Conservation (phyloP, 1,140 invertebrate genomes). For the Caerostris extrusa region DNA sequence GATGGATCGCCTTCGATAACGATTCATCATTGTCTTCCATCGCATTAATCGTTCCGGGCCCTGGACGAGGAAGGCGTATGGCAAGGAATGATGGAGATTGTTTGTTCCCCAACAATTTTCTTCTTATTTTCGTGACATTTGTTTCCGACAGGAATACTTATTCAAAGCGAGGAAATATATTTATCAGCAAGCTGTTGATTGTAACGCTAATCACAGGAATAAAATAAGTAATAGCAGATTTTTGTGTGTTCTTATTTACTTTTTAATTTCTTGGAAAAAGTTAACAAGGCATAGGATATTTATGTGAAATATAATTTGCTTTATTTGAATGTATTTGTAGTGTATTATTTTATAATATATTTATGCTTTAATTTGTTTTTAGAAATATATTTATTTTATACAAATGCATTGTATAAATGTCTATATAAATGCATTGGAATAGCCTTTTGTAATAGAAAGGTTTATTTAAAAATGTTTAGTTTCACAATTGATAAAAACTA, state of each 20-base stretch:
- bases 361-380: neutral
- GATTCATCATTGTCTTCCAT: constrained; percentile 63
- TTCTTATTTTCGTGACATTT: constrained; percentile 22
- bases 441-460: no score
- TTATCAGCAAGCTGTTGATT: constrained; percentile 29
- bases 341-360: neutral
- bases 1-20: constrained; percentile 54
- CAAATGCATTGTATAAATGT: neutral
- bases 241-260: neutral
- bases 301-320: no score
- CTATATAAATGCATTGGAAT: no score
- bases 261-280: no score
- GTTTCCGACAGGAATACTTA: constrained; percentile 46
- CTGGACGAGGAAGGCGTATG: neutral
- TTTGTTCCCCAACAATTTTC: constrained; percentile 33
- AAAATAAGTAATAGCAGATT: neutral
- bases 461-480: no score
- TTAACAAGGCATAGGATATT: no score
- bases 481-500: no score
- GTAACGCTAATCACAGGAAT: neutral
- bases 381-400: neutral
- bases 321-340: no score
- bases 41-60: constrained; percentile 48
- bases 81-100: constrained; percentile 55
- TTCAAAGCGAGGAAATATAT: constrained; percentile 31